A percentile compares a stretch with the other conserved stretches of the same genome.
Evolutionary conservation across 2,113 vertebrate species (phyloP).

Genomic region (Actenoides lindsayi): DNA sequence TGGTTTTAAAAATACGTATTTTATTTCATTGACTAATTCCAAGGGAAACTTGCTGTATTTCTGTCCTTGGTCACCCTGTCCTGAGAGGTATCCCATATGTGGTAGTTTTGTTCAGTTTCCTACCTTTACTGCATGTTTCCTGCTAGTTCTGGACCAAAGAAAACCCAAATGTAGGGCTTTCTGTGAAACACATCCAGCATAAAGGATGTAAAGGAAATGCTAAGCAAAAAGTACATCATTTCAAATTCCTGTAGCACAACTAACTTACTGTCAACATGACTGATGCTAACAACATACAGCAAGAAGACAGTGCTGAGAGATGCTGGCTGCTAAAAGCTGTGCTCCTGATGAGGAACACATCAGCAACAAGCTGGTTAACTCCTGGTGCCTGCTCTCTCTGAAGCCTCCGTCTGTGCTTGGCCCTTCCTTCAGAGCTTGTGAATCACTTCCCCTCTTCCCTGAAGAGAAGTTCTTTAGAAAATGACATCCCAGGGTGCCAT

Average conservation of each 20-base stretch:
- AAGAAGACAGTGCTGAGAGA: not conserved
- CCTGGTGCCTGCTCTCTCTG: not conserved
- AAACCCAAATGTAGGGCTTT: not conserved
- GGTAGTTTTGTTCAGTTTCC: not conserved
- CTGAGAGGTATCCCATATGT: not conserved
- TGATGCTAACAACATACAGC: not conserved
- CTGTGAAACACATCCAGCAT: not conserved
- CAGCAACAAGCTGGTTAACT: not conserved
- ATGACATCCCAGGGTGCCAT: not conserved
- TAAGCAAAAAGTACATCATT: not conserved
- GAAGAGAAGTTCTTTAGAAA: not conserved
- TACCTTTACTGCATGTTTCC: not conserved
- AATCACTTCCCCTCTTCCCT: slow-evolving; percentile 2
- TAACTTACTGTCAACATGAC: not conserved
- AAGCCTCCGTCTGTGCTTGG: not conserved
- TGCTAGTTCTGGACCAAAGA: not conserved
- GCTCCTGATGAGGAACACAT: not conserved
- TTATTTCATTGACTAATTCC: not conserved
- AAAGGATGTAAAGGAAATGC: not conserved
- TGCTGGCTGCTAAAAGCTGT: not conserved
- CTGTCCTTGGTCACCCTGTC: not conserved
- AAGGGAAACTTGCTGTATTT: not conserved
- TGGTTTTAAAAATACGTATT: not conserved
- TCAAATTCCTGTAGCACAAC: not conserved
- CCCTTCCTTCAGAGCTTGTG: not conserved